These are phyloP conservation scores for Smithornis capensis DNA, from an alignment of 2,113 vertebrate genomes.

Conservation along the genomic window DNA sequence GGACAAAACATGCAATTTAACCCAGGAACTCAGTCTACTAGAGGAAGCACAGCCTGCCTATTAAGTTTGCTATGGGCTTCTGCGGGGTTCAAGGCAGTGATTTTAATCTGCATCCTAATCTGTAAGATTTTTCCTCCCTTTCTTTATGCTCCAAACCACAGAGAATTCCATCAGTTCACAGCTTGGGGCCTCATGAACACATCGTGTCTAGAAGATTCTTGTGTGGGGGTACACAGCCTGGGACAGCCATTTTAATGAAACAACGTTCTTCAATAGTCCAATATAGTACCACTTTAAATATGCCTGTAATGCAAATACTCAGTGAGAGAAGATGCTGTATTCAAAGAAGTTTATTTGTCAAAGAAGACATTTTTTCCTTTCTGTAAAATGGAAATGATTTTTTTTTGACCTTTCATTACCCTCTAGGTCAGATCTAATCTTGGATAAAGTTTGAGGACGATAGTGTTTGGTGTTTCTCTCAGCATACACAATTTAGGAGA, in stretches of 20 bases:
- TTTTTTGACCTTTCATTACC: background rate
- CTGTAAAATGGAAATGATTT: background rate
- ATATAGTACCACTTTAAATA: background rate
- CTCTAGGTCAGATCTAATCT: background rate
- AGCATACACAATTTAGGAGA: background rate
- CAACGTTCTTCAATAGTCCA: background rate
- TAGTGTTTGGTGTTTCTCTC: background rate
- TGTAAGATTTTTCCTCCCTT: background rate
- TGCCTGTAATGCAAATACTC: background rate
- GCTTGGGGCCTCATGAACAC: background rate
- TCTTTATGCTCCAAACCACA: background rate
- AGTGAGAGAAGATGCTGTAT: background rate
- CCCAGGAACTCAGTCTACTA: background rate
- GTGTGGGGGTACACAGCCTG: background rate
- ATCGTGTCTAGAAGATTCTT: background rate
- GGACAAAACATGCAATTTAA: background rate
- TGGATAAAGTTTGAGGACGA: background rate
- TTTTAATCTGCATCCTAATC: background rate
- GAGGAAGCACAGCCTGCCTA: background rate
- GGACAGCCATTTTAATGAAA: background rate
- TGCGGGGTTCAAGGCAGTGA: background rate
- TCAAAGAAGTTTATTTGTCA: background rate
- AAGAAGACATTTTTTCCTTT: background rate
- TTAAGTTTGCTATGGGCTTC: background rate
- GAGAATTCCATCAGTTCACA: background rate